These are phyloP conservation scores for Protonemura montana DNA, from an alignment of 2,888 invertebrate species.

Conservation along the genomic window DNA sequence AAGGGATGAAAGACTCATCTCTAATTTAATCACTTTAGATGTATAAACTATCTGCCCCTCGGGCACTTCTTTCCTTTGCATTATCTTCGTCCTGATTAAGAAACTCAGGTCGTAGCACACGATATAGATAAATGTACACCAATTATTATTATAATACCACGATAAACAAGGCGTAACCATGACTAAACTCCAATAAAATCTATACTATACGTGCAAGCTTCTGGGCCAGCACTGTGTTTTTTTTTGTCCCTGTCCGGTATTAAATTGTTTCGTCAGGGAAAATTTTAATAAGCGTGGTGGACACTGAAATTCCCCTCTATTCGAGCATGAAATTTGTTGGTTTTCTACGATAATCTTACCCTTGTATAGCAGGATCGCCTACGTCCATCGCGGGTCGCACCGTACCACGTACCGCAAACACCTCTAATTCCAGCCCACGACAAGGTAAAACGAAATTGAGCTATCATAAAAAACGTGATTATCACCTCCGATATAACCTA, in stretches of 20 bases:
- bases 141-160: conserved; percentile 27
- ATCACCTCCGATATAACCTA: conserved; percentile 32
- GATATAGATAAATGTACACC: conserved; percentile 17
- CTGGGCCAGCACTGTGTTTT: not conserved
- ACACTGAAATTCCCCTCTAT: not conserved
- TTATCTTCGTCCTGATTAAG: not conserved
- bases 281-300: conserved; percentile 21
- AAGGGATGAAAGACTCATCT: not conserved
- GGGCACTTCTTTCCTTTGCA: not conserved
- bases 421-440: conserved; percentile 32
- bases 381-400: not conserved
- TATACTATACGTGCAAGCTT: not conserved
- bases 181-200: conserved; percentile 20
- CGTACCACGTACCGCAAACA: not conserved
- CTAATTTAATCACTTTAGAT: not conserved
- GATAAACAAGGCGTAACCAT: conserved; percentile 27
- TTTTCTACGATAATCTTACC: conserved; percentile 21
- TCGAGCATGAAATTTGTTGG: not conserved
- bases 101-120: not conserved
- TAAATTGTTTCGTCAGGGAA: conserved; percentile 2
- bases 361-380: conserved; percentile 2
- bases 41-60: not conserved
- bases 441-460: conserved; percentile 35
- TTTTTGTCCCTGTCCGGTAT: not conserved
- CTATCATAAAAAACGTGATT: conserved; percentile 35